These are phyloP conservation scores for Lutraria rhynchaena DNA, from an alignment of 1,140 invertebrate species.

Conservation along the genomic window DNA sequence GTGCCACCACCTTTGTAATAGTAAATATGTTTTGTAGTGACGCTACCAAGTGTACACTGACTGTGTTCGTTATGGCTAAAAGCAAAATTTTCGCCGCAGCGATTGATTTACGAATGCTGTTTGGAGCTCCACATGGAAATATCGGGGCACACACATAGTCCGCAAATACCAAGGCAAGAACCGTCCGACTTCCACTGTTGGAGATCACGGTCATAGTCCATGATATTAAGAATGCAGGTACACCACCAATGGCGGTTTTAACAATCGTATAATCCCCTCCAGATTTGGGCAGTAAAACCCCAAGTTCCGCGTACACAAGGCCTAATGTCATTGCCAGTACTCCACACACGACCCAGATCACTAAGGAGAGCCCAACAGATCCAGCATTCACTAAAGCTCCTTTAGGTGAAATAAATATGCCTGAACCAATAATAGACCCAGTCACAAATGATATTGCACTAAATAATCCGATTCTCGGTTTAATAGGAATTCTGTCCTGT, in stretches of 20 bases:
- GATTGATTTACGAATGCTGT: slow-evolving; percentile 38
- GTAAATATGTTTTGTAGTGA: slow-evolving; percentile 36
- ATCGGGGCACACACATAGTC: slow-evolving; percentile 56
- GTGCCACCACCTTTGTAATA: slow-evolving; percentile 6
- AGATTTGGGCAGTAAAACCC: slow-evolving; percentile 49
- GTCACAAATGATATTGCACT: slow-evolving; percentile 7
- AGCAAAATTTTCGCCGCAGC: slow-evolving; percentile 31
- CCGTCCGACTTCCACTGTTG: slow-evolving; percentile 86
- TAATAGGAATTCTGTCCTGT: slow-evolving; percentile 8
- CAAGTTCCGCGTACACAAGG: slow-evolving; percentile 65
- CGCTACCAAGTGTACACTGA: slow-evolving; percentile 25
- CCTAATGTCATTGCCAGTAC: slow-evolving; percentile 28
- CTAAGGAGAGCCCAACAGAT: slow-evolving; percentile 12
- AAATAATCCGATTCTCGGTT: not conserved
- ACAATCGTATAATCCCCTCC: slow-evolving; percentile 67
- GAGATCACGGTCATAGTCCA: slow-evolving; percentile 83
- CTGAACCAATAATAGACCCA: slow-evolving; percentile 38
- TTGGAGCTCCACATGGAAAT: slow-evolving; percentile 47
- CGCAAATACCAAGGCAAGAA: slow-evolving; percentile 53
- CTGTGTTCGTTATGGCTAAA: slow-evolving; percentile 36
- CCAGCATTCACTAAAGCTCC: slow-evolving; percentile 24
- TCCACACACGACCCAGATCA: slow-evolving; percentile 34
- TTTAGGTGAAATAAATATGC: slow-evolving; percentile 44
- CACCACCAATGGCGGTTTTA: slow-evolving; percentile 50
- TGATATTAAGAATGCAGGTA: slow-evolving; percentile 60